Evolutionary conservation across 2,888 invertebrate genomes (phyloP).

Genomic region (Harpalus rufipes): DNA sequence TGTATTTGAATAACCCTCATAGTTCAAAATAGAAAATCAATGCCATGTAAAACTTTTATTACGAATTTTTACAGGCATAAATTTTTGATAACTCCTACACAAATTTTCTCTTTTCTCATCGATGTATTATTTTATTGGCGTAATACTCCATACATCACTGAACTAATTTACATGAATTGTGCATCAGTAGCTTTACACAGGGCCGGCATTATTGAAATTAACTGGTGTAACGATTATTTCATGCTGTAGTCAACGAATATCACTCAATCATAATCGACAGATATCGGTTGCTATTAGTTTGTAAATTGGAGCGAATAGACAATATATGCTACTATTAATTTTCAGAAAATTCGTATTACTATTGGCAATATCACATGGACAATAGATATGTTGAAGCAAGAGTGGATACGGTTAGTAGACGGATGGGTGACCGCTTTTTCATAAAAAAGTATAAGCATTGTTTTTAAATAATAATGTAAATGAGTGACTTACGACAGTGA

Average conservation of each 20-base stretch:
- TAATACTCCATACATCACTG: background rate
- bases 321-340: background rate
- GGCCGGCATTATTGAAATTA: background rate
- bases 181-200: background rate
- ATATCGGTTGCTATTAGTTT: slow-evolving; percentile 9
- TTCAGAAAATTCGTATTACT: background rate
- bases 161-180: background rate
- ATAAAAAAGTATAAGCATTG: too few species aligned
- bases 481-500: slow-evolving; percentile 94
- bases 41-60: too few species aligned
- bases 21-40: too few species aligned
- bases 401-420: too few species aligned
- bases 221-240: slow-evolving; percentile 2
- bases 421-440: too few species aligned
- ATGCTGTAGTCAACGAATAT: slow-evolving; percentile 37
- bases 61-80: too few species aligned
- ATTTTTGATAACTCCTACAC: too few species aligned
- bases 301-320: slow-evolving; percentile 29
- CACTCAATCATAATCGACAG: slow-evolving; percentile 9
- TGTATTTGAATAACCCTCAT: too few species aligned
- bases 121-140: background rate
- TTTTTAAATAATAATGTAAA: too few species aligned
- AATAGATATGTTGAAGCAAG: too few species aligned
- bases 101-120: background rate
- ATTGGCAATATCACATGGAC: background rate